Evolutionary conservation across 2,888 invertebrate genomes (phyloP).

Genomic region (Tryphoninae sp.): DNA sequence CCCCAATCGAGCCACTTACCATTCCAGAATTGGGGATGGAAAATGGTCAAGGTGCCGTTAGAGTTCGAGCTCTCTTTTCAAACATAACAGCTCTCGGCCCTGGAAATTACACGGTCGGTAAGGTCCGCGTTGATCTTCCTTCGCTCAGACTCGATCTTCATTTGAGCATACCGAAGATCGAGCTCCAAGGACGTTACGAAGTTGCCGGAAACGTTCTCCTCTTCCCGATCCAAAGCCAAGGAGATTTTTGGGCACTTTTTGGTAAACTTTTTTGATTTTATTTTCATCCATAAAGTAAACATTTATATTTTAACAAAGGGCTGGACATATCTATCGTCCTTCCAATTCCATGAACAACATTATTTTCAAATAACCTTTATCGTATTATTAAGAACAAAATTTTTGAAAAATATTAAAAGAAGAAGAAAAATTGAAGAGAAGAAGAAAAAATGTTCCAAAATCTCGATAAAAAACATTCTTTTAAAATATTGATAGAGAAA

Average conservation of each 20-base stretch:
- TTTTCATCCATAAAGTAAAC: too few relatives aligned
- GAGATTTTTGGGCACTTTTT: slow-evolving; percentile 91
- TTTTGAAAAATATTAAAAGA: too few relatives aligned
- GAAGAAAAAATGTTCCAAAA: too few relatives aligned
- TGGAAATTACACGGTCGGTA: slow-evolving; percentile 88
- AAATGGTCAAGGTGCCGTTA: slow-evolving; percentile 89
- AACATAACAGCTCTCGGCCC: slow-evolving; percentile 90
- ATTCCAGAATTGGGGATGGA: slow-evolving; percentile 89
- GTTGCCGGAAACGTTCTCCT: slow-evolving; percentile 89
- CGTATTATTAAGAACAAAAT: too few relatives aligned
- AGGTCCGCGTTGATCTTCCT: slow-evolving; percentile 81
- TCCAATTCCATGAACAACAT: too few relatives aligned
- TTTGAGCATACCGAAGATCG: slow-evolving; percentile 85
- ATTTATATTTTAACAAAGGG: too few relatives aligned
- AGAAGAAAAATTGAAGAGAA: too few relatives aligned
- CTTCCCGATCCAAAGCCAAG: slow-evolving; percentile 90
- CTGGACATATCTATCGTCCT: too few relatives aligned
- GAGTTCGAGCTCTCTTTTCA: slow-evolving; percentile 88
- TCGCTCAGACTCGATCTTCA: slow-evolving; percentile 77
- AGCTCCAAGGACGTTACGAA: slow-evolving; percentile 89
- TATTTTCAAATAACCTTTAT: too few relatives aligned
- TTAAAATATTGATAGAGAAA: slow-evolving; percentile 31
- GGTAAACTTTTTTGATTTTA: slow-evolving; percentile 81
- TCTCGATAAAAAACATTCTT: background rate
- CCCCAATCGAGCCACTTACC: slow-evolving; percentile 88